These are phyloP conservation scores for Craterocephalus amniculus DNA, from an alignment of 2,797 vertebrate species.

Conservation along the genomic window DNA sequence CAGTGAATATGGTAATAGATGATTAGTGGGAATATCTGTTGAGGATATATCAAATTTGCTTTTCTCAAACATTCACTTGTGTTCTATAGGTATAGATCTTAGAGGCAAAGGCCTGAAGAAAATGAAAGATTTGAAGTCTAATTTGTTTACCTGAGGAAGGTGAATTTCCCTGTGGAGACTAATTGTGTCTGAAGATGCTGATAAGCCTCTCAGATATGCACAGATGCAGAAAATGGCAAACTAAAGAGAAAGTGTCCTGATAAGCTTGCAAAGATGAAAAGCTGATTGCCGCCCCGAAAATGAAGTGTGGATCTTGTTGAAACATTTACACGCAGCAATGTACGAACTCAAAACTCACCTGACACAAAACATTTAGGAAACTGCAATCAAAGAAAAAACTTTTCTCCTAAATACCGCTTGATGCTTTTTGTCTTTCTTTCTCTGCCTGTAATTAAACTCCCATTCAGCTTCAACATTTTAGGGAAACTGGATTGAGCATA, in stretches of 20 bases:
- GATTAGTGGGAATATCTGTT: slow-evolving; percentile 19
- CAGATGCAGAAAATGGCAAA: slow-evolving; percentile 36
- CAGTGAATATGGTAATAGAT: slow-evolving; percentile 10
- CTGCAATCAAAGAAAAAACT: slow-evolving; percentile 53
- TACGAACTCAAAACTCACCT: slow-evolving; percentile 23
- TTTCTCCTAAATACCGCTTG: slow-evolving; percentile 65
- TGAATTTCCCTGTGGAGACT: slow-evolving; percentile 49
- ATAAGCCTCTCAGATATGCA: slow-evolving; percentile 57
- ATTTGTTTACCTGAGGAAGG: slow-evolving; percentile 63
- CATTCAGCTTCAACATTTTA: slow-evolving; percentile 61
- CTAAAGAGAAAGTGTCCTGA: slow-evolving; percentile 25
- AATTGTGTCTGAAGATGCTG: slow-evolving; percentile 46
- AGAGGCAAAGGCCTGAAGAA: slow-evolving; percentile 42
- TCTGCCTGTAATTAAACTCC: slow-evolving; percentile 78
- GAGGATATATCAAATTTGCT: slow-evolving; percentile 28
- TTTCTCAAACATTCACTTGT: slow-evolving; percentile 29
- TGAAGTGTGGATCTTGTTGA: slow-evolving; percentile 51
- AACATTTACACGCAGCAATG: slow-evolving; percentile 58
- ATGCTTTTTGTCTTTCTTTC: slow-evolving; percentile 78
- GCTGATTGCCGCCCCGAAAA: slow-evolving; percentile 48
- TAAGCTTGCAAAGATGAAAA: slow-evolving; percentile 55
- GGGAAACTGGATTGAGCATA: slow-evolving; percentile 68
- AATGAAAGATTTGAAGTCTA: slow-evolving; percentile 55
- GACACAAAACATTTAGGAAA: slow-evolving; percentile 45
- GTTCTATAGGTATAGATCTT: slow-evolving; percentile 33